Evolutionary conservation across 2,113 vertebrate genomes (phyloP), one percentile per base, ranked within the genome.

Genomic region (Callospermophilus lateralis): DNA sequence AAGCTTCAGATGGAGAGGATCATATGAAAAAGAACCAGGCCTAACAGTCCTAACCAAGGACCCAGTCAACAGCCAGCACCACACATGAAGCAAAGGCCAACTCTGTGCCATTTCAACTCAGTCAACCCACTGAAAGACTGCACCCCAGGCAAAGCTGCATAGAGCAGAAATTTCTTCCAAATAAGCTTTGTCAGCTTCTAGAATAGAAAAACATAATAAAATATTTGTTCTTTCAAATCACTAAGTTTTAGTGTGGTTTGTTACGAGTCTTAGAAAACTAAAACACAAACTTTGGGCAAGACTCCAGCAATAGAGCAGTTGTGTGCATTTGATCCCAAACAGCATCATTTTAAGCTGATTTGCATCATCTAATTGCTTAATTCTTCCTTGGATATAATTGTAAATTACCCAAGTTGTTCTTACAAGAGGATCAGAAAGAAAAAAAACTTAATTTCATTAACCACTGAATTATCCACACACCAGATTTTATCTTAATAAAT

Each of bases 301-400:
- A 94, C 89, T 96, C 92, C 51, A 65, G 90, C 80, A 77, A 81
- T 91, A 80, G 93, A 30, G 87, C 84, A 72, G 5, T 72, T 96
- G 68, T 93, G 93, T 97, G 70, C 74, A 68, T 95, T 95, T 96
- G 74, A 72, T 97, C 90, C 89, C 89, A 87, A 95, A 93, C 65
- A 92, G 37, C 17, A 88, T 97, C 88, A 93, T 94, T 97, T 95
- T 84, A 96, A 83, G 22, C 19, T 97, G 94, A 97, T 97, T 97
- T 96, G 63, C 80, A 78, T 97, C 48, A 81, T 91, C 28, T 85
- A 70, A 93, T 97, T 97, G 51, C 97, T 96, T 97, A 79, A 97
- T 89, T 97, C 79, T 72, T 94, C 55, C 74, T 88, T 55, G 58
- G 78, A 34, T 39, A 42, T 94, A 95, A 91, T 92, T 97, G 72